These are phyloP conservation scores for Myrmecobius fasciatus DNA, from an alignment of 2,113 vertebrate genomes.

Conservation along the genomic window DNA sequence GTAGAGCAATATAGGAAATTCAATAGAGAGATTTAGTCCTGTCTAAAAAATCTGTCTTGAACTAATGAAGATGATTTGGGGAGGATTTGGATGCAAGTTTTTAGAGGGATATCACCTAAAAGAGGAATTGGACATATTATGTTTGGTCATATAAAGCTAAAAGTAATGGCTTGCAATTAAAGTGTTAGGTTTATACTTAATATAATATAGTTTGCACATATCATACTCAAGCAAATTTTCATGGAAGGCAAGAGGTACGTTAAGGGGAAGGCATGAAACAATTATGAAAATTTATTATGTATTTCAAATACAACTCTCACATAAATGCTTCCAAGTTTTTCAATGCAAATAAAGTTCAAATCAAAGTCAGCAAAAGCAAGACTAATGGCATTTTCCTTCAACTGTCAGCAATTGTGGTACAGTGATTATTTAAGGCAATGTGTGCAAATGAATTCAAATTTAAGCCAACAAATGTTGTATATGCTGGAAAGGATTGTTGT, in stretches of 20 bases:
- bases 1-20: not conserved
- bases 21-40: not conserved
- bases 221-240: not conserved
- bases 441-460: not conserved
- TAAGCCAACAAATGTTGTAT: not conserved
- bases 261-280: not conserved
- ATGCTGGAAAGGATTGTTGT: not conserved
- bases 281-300: not conserved
- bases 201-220: not conserved
- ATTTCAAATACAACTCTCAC: not conserved
- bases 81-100: not conserved
- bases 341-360: not conserved
- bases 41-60: not conserved
- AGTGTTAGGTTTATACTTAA: not conserved
- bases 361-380: not conserved
- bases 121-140: not conserved
- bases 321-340: not conserved
- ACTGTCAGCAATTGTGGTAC: not conserved
- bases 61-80: not conserved
- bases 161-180: not conserved
- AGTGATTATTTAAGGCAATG: not conserved
- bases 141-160: not conserved
- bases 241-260: not conserved
- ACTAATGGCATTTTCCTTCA: not conserved
- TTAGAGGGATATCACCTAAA: not conserved